These are phyloP conservation scores for Coelopa pilipes DNA, from an alignment of 2,888 invertebrate genomes.

Conservation along the genomic window DNA sequence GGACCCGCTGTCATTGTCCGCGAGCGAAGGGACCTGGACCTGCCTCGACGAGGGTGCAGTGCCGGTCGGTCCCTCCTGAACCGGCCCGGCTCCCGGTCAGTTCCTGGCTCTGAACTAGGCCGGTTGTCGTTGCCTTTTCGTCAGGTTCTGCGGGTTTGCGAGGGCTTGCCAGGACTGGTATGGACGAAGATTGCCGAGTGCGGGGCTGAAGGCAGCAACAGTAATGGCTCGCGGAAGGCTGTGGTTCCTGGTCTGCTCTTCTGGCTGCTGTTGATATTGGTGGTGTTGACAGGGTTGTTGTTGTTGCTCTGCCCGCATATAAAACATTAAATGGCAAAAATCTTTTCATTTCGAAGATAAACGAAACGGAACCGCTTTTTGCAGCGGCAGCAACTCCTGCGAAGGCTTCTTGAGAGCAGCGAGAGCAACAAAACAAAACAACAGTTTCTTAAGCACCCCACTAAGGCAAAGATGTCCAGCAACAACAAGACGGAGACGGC, in stretches of 20 bases:
- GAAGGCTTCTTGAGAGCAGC: not conserved
- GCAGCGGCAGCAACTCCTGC: not conserved
- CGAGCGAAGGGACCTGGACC: not conserved
- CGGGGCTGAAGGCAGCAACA: constrained; percentile 38
- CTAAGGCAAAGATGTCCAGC: constrained; percentile 23
- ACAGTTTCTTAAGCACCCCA: constrained; percentile 17
- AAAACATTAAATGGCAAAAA: constrained; percentile 24
- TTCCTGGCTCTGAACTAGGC: too few relatives aligned
- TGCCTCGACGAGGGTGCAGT: too few relatives aligned
- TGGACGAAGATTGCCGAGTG: constrained; percentile 26
- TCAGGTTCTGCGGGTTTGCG: not conserved
- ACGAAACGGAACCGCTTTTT: constrained; percentile 60
- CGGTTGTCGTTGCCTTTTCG: too few relatives aligned
- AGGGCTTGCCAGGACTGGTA: not conserved
- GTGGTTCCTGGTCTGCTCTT: not conserved
- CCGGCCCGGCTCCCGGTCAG: too few relatives aligned
- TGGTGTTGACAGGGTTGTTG: not conserved
- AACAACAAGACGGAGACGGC: constrained; percentile 25
- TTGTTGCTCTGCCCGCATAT: constrained; percentile 6
- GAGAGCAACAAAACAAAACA: constrained; percentile 10
- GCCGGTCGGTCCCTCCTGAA: too few relatives aligned
- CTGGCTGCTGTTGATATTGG: not conserved
- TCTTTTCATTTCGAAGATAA: constrained; percentile 50
- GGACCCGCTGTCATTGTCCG: not conserved
- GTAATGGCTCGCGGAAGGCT: constrained; percentile 32